Percentiles rank a stretch among this genome's conserved stretches.
Evolutionary conservation across 2,888 invertebrate genomes (phyloP).

Genomic region (Eucriotettix oculatus): DNA sequence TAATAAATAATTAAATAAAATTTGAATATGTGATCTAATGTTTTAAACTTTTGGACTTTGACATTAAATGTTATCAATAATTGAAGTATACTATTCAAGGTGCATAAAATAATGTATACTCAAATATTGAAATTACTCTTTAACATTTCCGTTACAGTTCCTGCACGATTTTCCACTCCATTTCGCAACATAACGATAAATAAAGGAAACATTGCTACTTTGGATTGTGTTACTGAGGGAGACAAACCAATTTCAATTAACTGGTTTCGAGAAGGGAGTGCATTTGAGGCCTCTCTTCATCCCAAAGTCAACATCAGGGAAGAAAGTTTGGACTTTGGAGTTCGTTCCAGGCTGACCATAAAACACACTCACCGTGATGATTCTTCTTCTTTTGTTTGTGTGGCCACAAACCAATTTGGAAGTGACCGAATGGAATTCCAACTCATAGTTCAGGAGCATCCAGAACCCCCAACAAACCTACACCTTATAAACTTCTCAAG

Average conservation of each 20-base stretch:
- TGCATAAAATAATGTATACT: no score
- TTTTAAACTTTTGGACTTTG: no score
- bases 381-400: slow-evolving; percentile 21
- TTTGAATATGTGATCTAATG: no score
- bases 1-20: no score
- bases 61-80: no score
- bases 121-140: no score
- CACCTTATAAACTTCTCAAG: slow-evolving; percentile 20
- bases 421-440: slow-evolving; percentile 18
- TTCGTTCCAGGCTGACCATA: slow-evolving; percentile 17
- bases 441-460: slow-evolving; percentile 20
- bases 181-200: slow-evolving; percentile 17
- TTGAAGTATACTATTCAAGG: no score
- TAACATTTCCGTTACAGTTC: slow-evolving; percentile 11
- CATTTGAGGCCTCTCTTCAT: slow-evolving; percentile 2
- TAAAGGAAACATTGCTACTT: slow-evolving; percentile 14
- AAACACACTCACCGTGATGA: slow-evolving; percentile 9
- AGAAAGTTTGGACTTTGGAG: slow-evolving; percentile 20
- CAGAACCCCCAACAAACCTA: slow-evolving; percentile 22
- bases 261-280: slow-evolving; percentile 16
- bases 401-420: slow-evolving; percentile 26
- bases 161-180: slow-evolving; percentile 14
- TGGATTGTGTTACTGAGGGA: slow-evolving; percentile 18
- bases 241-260: slow-evolving; percentile 17
- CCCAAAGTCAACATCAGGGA: slow-evolving; percentile 3